These are phyloP conservation scores for Alosa alosa DNA, from an alignment of 2,113 vertebrate species.

Conservation along the genomic window DNA sequence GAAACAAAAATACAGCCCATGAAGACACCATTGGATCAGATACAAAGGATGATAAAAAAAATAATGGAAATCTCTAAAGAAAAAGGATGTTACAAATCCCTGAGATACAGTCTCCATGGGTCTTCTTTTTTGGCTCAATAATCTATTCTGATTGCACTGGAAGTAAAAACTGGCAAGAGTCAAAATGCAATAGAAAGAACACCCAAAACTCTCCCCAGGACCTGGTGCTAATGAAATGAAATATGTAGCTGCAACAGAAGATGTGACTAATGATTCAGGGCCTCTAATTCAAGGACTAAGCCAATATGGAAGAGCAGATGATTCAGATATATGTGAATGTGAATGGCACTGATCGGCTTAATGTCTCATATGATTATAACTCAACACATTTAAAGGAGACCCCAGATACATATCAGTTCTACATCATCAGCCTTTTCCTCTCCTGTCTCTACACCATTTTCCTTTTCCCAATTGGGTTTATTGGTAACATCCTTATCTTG, in stretches of 20 bases:
- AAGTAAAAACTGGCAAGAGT: conserved; percentile 45
- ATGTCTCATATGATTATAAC: conserved; percentile 69
- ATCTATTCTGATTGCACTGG: conserved; percentile 16
- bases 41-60: conserved; percentile 49
- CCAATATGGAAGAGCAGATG: conserved; percentile 77
- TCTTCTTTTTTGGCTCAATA: neutral
- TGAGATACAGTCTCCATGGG: conserved; percentile 38
- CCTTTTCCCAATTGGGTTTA: conserved; percentile 94
- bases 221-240: conserved; percentile 51
- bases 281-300: conserved; percentile 46
- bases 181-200: conserved; percentile 56
- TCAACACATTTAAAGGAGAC: conserved; percentile 65
- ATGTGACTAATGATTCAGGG: conserved; percentile 53
- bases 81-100: conserved; percentile 52
- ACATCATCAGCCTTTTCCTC: conserved; percentile 85
- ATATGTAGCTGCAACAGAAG: conserved; percentile 61
- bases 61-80: conserved; percentile 39
- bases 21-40: conserved; percentile 25
- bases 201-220: conserved; percentile 54
- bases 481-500: conserved; percentile 93
- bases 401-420: conserved; percentile 77
- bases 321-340: conserved; percentile 71
- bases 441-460: conserved; percentile 93
- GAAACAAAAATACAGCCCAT: conserved; percentile 53
- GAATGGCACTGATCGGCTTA: conserved; percentile 72